These are phyloP conservation scores for Acromyrmex charruanus DNA, from an alignment of 1,140 invertebrate genomes.

Conservation along the genomic window DNA sequence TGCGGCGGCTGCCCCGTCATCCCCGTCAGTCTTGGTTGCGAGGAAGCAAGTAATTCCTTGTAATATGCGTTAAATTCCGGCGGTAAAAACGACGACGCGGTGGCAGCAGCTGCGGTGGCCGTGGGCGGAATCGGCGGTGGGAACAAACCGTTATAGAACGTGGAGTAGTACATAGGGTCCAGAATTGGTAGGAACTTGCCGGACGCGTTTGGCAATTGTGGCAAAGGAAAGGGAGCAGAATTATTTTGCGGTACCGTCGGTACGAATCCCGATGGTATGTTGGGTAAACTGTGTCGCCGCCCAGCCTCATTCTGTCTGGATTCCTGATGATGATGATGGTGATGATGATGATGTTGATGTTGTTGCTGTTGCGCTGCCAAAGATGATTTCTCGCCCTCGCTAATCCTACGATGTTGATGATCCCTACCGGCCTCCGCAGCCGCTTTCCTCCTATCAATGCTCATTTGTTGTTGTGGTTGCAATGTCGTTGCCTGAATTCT, in stretches of 20 bases:
- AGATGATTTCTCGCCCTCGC: conserved; percentile 79
- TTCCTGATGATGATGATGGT: conserved; percentile 69
- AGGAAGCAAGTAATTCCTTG: conserved; percentile 83
- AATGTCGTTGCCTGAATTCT: conserved; percentile 64
- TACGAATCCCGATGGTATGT: conserved; percentile 79
- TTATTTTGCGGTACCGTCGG: conserved; percentile 74
- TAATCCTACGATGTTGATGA: conserved; percentile 72
- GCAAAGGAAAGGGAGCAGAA: conserved; percentile 70
- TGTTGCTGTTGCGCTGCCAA: conserved; percentile 68
- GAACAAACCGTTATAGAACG: conserved; percentile 85
- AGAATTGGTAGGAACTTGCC: conserved; percentile 84
- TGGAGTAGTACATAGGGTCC: conserved; percentile 84
- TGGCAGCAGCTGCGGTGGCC: conserved; percentile 16
- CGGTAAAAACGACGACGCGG: conserved; percentile 79
- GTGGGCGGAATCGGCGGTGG: conserved; percentile 78
- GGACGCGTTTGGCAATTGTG: conserved; percentile 79
- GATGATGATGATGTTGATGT: conserved; percentile 58
- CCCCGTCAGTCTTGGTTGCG: conserved; percentile 82
- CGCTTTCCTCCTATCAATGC: conserved; percentile 82
- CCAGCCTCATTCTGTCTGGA: conserved; percentile 65
- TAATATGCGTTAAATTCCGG: conserved; percentile 85
- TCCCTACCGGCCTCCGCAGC: conserved; percentile 55
- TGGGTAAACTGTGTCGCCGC: conserved; percentile 81
- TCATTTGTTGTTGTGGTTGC: conserved; percentile 67
- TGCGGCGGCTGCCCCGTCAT: conserved; percentile 77